Percentiles rank a stretch among this genome's conserved stretches.
Evolutionary conservation across 2,113 vertebrate genomes (phyloP).

Genomic region (Formicarius rufipectus): DNA sequence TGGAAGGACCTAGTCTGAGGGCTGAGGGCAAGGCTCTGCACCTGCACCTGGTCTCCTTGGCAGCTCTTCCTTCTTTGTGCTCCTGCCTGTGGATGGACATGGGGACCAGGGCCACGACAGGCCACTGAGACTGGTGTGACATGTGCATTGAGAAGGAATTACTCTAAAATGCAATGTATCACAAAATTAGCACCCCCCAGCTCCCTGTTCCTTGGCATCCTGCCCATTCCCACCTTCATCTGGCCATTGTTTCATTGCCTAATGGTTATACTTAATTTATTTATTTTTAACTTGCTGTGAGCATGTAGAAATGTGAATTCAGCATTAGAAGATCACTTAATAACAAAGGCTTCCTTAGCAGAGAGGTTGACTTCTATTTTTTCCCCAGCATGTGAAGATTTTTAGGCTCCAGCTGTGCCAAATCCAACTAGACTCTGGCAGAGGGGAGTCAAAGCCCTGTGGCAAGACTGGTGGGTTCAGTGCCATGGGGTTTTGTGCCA

Average conservation of each 20-base stretch:
- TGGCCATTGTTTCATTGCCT: background rate
- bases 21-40: background rate
- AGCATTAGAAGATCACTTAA: background rate
- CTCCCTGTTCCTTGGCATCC: background rate
- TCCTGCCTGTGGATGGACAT: background rate
- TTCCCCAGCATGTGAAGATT: background rate
- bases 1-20: background rate
- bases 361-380: background rate
- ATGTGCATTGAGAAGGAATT: background rate
- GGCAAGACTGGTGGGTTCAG: accelerated
- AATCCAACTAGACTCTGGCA: background rate
- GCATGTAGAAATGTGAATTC: background rate
- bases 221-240: background rate
- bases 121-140: background rate
- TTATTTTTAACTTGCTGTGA: background rate
- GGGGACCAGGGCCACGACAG: accelerated
- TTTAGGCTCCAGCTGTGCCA: background rate
- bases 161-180: background rate
- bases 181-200: background rate
- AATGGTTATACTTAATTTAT: background rate
- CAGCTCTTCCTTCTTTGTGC: background rate
- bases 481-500: no score
- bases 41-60: background rate
- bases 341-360: background rate
- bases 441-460: background rate